These are phyloP conservation scores for Isichthys henryi DNA, from an alignment of 2,113 vertebrate genomes.

Conservation along the genomic window DNA sequence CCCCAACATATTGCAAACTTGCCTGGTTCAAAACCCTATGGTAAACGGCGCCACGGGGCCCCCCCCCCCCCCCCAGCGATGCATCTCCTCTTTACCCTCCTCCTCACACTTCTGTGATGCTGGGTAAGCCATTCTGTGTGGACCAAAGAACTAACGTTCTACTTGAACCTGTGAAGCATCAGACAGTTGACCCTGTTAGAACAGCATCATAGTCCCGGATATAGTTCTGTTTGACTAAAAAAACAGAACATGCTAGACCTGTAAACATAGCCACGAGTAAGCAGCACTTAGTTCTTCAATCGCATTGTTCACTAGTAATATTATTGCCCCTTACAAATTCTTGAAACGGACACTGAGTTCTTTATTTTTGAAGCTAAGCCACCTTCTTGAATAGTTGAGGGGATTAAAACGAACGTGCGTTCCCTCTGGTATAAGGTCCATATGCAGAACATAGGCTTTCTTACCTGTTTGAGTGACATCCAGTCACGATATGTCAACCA, in stretches of 20 bases:
- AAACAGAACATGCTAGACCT: background rate
- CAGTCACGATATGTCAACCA: background rate
- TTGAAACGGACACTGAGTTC: background rate
- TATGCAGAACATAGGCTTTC: background rate
- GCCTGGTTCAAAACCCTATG: no score
- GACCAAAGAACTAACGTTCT: constrained; percentile 10
- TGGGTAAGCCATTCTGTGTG: constrained; percentile 8
- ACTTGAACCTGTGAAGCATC: background rate
- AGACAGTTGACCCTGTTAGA: background rate
- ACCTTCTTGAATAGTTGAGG: background rate
- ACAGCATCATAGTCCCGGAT: background rate
- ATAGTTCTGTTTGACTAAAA: background rate
- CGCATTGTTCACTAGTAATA: background rate
- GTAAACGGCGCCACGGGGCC: no score
- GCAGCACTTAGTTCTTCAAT: background rate
- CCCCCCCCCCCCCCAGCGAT: background rate
- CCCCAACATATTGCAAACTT: no score
- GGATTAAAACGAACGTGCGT: background rate
- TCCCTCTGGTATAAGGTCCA: background rate
- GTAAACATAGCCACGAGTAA: background rate
- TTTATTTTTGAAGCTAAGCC: background rate
- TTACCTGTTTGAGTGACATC: background rate
- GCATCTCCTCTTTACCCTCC: constrained; percentile 7
- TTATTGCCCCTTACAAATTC: background rate
- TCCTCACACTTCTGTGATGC: background rate